Evolutionary conservation across 2,888 invertebrate species (phyloP).

Genomic region (Acleris literana): DNA sequence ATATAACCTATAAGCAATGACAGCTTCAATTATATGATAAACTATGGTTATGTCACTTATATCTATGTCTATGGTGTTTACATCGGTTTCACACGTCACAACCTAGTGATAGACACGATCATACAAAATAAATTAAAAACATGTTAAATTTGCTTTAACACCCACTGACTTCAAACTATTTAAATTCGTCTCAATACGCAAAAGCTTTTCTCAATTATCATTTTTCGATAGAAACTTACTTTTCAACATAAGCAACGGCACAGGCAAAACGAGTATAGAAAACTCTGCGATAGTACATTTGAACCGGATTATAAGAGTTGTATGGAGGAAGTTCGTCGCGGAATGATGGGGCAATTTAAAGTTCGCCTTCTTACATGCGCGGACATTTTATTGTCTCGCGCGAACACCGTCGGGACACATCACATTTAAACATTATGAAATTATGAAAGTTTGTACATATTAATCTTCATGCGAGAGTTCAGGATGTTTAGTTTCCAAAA

Average conservation of each 20-base stretch:
- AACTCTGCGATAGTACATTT: background rate
- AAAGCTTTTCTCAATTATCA: no score
- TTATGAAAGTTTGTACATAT: constrained; percentile 1
- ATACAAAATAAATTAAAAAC: no score
- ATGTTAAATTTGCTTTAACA: no score
- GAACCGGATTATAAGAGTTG: constrained; percentile 30
- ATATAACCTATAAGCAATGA: no score
- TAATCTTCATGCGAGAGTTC: background rate
- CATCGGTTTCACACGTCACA: no score
- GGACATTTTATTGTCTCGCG: constrained; percentile 12
- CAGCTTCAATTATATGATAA: no score
- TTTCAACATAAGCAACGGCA: background rate
- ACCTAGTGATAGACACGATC: no score
- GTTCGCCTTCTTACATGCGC: constrained; percentile 42
- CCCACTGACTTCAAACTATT: no score
- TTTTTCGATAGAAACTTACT: no score
- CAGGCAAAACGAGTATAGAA: background rate
- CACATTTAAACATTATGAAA: constrained; percentile 8
- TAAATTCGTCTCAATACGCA: no score
- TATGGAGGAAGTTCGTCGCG: constrained; percentile 37
- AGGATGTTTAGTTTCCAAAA: background rate
- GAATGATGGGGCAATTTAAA: constrained; percentile 58
- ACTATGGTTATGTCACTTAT: no score
- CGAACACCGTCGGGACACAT: background rate
- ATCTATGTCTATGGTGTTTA: no score